phyloP scores from a whole-genome alignment of 2,888 invertebrate genomes.

The Holacanthella duospinosa region DNA sequence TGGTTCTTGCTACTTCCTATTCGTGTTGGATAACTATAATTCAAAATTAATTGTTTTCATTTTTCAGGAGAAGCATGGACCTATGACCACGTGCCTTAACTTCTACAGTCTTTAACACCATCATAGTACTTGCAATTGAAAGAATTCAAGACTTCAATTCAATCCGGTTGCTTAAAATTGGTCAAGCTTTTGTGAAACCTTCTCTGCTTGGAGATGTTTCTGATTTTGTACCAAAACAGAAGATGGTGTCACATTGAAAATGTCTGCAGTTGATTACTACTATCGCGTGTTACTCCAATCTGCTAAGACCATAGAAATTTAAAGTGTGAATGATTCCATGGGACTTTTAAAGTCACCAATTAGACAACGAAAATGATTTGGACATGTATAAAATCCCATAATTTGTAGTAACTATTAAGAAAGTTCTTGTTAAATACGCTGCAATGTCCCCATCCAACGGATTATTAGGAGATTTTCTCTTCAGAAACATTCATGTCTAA shows the following conservation, averaged over 20 bases:
- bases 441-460: conserved; percentile 15
- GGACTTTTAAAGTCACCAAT: conserved; percentile 1
- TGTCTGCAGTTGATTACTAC: conserved; percentile 6
- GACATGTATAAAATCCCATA: not conserved
- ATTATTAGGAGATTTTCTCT: conserved; percentile 13
- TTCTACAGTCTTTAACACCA: not conserved
- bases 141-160: not conserved
- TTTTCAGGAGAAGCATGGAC: too few relatives aligned
- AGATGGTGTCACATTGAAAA: conserved; percentile 6
- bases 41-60: too few relatives aligned
- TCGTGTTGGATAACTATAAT: too few relatives aligned
- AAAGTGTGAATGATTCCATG: conserved; percentile 10
- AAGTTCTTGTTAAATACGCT: not conserved
- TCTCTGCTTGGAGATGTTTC: conserved; percentile 7
- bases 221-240: conserved; percentile 7
- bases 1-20: too few relatives aligned
- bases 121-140: not conserved
- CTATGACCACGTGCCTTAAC: conserved; percentile 13
- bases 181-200: not conserved
- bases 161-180: not conserved
- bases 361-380: conserved; percentile 12
- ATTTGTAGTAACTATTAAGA: not conserved
- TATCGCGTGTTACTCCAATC: conserved; percentile 7
- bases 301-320: not conserved
- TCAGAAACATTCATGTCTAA: conserved; percentile 7